Evolutionary conservation across 2,113 vertebrate species (phyloP), one percentile per base, ranked within the genome.

Genomic region (Corapipo altera): DNA sequence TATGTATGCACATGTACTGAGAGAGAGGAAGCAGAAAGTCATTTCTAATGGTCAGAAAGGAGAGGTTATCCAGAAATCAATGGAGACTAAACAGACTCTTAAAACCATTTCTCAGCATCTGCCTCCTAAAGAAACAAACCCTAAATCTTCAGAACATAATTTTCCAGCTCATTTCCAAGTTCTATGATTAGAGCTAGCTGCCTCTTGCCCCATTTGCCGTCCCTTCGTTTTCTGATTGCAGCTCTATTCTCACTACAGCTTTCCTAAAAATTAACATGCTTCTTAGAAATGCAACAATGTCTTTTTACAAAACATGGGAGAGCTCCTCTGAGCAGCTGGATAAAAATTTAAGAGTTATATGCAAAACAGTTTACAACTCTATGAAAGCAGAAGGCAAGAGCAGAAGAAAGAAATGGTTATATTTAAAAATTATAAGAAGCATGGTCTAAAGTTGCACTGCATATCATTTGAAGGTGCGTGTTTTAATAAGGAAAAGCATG

Each of bases 221-320:
- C 77, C 14, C 39, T 84, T 92, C 48, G 87, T 92, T 81, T 71
- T 67, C 73, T 95, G 55, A 93, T 72, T 93, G 57, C 65, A 91
- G 73, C 52, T 89, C 51, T 70, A 23, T 41, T 88, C 58, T 82
- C 66, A 66, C 73, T 66, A 18, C 15, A 86, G 44, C 10, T 61
- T 92, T 85, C 61, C 48, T 67, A 75, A 89, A 92, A 91, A 77
- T 48, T 71, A 86, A 78, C 27, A 55, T 22, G 43, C 39, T 75
- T 20, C 52, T 89, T 70, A 70, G 62, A 91, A 89, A 78, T 19
- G 17, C 17, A 79, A 66, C 37, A 39, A 32, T 27, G 15, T 61
- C 62, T 65, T 69, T 61, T 73, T 27, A 65, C 43, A 88, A 65
- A 89, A 62, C 8, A 74, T 6, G 13, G 33, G 27, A 84, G 24